phyloP scores from a whole-genome alignment of 2,113 vertebrate genomes.

The Hemicordylus capensis region DNA sequence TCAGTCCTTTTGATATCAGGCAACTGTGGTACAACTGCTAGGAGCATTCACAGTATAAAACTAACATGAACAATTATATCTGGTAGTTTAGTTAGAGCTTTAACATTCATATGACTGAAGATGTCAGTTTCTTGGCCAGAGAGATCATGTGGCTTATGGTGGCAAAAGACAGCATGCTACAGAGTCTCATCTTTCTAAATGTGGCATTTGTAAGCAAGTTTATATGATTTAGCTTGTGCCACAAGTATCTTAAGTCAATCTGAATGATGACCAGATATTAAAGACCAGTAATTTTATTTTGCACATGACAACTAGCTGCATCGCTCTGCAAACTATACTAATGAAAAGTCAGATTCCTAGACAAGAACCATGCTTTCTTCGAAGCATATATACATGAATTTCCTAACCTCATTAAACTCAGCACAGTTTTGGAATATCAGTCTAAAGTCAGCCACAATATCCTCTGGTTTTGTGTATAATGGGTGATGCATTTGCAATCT shows the following conservation, averaged over 20 bases:
- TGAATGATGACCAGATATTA: neutral
- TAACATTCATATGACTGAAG: neutral
- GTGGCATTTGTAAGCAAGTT: neutral
- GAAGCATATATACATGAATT: neutral
- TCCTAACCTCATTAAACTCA: constrained; percentile 84
- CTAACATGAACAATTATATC: neutral
- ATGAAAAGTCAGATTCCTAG: neutral
- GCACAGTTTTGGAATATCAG: constrained; percentile 84
- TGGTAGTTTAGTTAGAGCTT: neutral
- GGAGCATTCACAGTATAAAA: neutral
- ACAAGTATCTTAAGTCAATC: neutral
- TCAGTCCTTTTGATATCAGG: too few relatives aligned
- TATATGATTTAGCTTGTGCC: neutral
- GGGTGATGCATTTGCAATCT: constrained; percentile 75
- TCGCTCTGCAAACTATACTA: neutral
- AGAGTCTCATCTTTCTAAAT: neutral
- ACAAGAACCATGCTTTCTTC: neutral
- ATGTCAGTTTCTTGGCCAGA: neutral
- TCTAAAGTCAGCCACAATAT: constrained; percentile 81
- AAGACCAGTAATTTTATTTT: neutral
- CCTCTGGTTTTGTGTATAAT: constrained; percentile 77
- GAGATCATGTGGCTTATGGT: neutral
- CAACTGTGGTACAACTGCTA: neutral
- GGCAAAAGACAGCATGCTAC: neutral
- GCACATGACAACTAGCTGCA: neutral